Evolutionary conservation across 2,113 vertebrate genomes (phyloP), one percentile per base, ranked within the genome.

Genomic region (Dasyornis broadbenti): DNA sequence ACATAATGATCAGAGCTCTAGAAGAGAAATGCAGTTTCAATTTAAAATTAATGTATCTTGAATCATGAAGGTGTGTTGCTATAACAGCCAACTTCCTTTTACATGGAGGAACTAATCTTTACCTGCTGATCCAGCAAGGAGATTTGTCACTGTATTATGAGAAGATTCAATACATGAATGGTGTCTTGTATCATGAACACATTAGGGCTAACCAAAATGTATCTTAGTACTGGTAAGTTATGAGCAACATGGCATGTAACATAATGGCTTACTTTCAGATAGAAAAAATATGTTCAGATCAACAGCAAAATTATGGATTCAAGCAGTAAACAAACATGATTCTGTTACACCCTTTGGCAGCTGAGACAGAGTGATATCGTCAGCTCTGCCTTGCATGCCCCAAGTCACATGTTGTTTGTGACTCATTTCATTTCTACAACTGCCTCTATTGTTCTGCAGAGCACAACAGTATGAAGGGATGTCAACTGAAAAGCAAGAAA

Each of bases 361-460:
- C 68, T 66, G 75, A 65, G 64, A 63, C 81, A 88, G 66, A 92
- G 45, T 79, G 44, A 76, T 70, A 76, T 26, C 70, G 35, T 95
- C 84, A 95, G 81, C 82, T 95, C 71, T 94, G 89, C 53, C 75
- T 92, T 82, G 31, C 63, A 68, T 86, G 78, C 22, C 40, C 31
- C 15, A 57, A 95, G 78, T 92, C 95, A 96, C 37, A 15, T 89
- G 97, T 44, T 82, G 53, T 82, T 94, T 89, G 53, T 94, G 94
- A 96, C 80, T 96, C 82, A 96, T 88, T 85, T 90, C 2, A 24
- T 73, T 86, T 95, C 76, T 95, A 95, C 88, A 95, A 92, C 90
- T 92, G 86, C 28, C 30, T 93, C 54, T 81, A 91, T 89, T 96
- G 89, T 95, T 92, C 77, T 82, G 42, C 30, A 75, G 82, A 82